Percentiles rank a stretch among this genome's conserved stretches.
Evolutionary conservation across 2,797 vertebrate species (phyloP).

Genomic region (Pelochelys cantorii): DNA sequence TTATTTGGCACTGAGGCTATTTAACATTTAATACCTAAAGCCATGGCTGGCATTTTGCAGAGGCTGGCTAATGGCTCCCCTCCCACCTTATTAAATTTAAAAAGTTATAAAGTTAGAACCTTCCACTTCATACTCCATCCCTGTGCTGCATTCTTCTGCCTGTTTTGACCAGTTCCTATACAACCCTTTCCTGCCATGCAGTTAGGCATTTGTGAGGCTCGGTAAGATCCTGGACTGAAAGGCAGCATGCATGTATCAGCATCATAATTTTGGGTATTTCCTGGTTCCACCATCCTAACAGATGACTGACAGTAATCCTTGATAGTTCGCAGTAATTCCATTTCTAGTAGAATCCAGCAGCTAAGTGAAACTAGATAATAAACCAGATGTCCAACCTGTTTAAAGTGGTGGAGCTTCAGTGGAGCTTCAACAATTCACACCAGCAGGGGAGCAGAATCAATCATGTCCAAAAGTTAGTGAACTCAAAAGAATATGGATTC

Average conservation of each 20-base stretch:
- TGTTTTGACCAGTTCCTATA: neutral
- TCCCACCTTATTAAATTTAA: neutral
- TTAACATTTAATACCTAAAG: neutral
- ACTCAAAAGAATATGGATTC: neutral
- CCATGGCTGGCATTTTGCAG: neutral
- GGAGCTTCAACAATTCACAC: neutral
- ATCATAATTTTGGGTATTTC: neutral
- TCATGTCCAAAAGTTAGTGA: slow-evolving; percentile 11
- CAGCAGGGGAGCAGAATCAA: neutral
- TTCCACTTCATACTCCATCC: neutral
- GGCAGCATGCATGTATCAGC: neutral
- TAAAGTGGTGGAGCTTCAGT: neutral
- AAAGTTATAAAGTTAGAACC: neutral
- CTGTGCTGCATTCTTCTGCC: neutral
- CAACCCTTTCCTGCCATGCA: neutral
- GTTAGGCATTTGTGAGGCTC: neutral
- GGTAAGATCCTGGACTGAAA: neutral
- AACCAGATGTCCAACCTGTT: neutral
- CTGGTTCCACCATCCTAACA: neutral
- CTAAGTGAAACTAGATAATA: neutral
- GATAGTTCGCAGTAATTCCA: neutral
- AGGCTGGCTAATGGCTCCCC: neutral
- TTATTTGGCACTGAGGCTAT: neutral
- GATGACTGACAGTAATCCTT: neutral
- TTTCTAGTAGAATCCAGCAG: neutral